A percentile compares a stretch with the other conserved stretches of the same genome.
Conservation (phyloP, 2,113 vertebrate genomes). For the Oncorhynchus clarkii region DNA sequence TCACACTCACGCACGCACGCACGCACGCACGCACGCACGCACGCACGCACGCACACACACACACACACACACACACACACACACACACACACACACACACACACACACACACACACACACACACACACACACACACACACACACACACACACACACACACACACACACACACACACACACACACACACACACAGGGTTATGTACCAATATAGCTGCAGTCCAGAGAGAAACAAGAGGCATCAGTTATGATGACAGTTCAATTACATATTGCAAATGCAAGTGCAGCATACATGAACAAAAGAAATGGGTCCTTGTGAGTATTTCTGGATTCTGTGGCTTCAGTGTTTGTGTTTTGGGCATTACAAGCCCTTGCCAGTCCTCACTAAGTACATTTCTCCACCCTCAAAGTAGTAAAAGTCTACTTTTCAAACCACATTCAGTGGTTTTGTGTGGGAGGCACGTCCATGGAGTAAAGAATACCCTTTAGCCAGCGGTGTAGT, state of each 20-base stretch:
- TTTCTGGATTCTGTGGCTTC: constrained; percentile 54
- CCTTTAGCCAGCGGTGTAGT: constrained; percentile 26
- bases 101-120: neutral
- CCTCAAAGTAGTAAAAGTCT: constrained; percentile 28
- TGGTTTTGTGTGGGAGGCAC: constrained; percentile 55
- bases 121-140: no score
- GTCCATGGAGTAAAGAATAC: constrained; percentile 63
- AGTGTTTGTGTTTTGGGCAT: constrained; percentile 38
- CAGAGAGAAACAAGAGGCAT: neutral
- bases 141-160: no score
- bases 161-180: no score
- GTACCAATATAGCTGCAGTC: neutral
- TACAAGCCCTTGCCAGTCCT: constrained; percentile 32
- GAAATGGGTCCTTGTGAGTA: constrained; percentile 19
- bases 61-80: neutral
- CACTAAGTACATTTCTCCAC: constrained; percentile 6
- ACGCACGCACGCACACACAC: no score
- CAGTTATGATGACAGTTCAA: constrained; percentile 29
- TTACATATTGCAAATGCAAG: constrained; percentile 34
- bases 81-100: neutral
- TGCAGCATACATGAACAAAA: constrained; percentile 19
- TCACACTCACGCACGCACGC: neutral
- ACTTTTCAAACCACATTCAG: constrained; percentile 50
- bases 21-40: neutral
- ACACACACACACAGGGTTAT: neutral